These are phyloP conservation scores for Balaenoptera acutorostrata DNA, from an alignment of 2,113 vertebrate genomes.

Conservation along the genomic window DNA sequence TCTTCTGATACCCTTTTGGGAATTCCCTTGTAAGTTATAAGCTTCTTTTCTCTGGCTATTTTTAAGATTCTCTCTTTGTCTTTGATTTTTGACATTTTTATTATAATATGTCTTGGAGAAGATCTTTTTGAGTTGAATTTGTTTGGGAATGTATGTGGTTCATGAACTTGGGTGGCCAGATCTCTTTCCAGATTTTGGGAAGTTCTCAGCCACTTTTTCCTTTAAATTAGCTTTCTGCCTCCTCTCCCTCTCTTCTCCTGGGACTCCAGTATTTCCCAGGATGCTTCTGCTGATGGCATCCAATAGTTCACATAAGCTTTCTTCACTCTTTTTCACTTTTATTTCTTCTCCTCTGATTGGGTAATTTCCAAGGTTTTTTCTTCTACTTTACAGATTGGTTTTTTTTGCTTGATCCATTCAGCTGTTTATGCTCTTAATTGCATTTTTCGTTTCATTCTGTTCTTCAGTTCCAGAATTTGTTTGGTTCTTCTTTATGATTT, in stretches of 20 bases:
- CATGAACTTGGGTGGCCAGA: neutral
- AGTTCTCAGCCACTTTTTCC: neutral
- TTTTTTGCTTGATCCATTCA: neutral
- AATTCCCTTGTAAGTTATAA: neutral
- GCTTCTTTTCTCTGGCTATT: neutral
- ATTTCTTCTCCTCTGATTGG: neutral
- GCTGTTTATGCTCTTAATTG: neutral
- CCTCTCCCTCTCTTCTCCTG: neutral
- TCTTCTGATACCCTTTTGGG: neutral
- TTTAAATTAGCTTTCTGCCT: neutral
- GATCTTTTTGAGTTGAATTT: neutral
- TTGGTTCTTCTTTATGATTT: neutral
- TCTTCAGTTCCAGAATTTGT: neutral
- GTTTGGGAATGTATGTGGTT: neutral
- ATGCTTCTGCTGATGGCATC: neutral
- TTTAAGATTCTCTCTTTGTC: neutral
- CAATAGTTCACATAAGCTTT: neutral
- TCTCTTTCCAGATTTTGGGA: neutral
- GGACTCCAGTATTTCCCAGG: neutral
- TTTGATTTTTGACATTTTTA: neutral
- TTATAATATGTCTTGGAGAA: neutral
- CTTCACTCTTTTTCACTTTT: neutral
- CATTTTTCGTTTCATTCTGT: neutral
- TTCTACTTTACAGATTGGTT: neutral
- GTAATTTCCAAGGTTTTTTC: neutral